Base-by-base conservation (phyloP, 2,888 invertebrate species). In the Eucera pruinosa region DNA sequence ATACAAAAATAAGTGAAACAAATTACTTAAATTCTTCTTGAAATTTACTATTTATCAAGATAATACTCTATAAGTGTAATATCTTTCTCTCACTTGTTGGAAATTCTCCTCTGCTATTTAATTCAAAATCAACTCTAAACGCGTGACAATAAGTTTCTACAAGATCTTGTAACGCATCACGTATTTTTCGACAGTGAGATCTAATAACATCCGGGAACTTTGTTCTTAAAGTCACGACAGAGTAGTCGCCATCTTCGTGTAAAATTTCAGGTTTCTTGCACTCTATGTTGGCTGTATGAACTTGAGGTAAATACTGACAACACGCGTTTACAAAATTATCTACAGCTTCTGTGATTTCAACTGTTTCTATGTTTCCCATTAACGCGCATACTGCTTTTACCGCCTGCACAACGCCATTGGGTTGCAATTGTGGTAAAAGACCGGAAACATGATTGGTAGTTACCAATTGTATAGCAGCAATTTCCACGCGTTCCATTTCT, bases 361-460 rank as follows among this genome's bases (percentile, higher is more conserved):
- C 93, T 0, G 98, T 98, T 92, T 98, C 98, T 0, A 98, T 95
- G 65, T 96, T 96, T 20, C 97, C 97, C 84, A 98, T 95, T 20
- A 97, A 93, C 33, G 97, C 96, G 89, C 98, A 97, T 43, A 99
- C 96, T 0, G 98, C 97, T 93, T 98, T 98, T 0, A 98, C 97
- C 0, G 97, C 96, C 91, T 99, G 98, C 52, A 96, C 95, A 54
- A 98, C 96, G 4, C 96, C 94, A n/a, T 94, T 94, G 27, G 95
- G 94, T 86, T 95, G 95, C 20, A 96, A 84, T 41, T 93, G 91
- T 41, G 92, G 91, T 66, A 92, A 82, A 39, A 92, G 87, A 82
- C 89, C 89, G 39, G 91, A 87, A 60, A 91, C 89, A 68, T 92
- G 90, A 85, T 88, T 90, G 30, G 89, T 83, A 4, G 90, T 92